Percentiles rank a stretch among this genome's conserved stretches.
These are phyloP conservation scores for Melipona quadrifasciata DNA, from an alignment of 1,140 invertebrate species.

Conservation along the genomic window DNA sequence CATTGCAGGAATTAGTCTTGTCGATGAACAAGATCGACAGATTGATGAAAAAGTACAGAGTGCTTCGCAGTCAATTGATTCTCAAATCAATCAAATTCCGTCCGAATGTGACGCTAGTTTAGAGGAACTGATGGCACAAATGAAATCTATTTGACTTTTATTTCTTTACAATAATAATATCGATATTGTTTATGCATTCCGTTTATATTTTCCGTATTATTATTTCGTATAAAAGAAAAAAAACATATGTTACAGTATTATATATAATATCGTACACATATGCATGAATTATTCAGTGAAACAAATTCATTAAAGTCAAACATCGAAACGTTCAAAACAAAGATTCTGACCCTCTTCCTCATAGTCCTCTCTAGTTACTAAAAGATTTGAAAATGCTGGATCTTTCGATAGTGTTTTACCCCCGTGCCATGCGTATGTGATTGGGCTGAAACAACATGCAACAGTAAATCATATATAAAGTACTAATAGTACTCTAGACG, in stretches of 20 bases:
- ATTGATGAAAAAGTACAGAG: slow-evolving; percentile 84
- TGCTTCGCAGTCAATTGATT: slow-evolving; percentile 69
- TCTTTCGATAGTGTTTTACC: slow-evolving; percentile 89
- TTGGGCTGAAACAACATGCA: slow-evolving; percentile 83
- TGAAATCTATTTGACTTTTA: slow-evolving; percentile 89
- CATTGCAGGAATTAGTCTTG: slow-evolving; percentile 85
- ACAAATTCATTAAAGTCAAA: slow-evolving; percentile 75
- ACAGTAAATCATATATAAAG: slow-evolving; percentile 8
- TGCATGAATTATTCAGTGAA: background rate
- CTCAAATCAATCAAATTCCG: slow-evolving; percentile 66
- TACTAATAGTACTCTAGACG: slow-evolving; percentile 8
- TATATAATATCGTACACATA: background rate
- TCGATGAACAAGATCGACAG: slow-evolving; percentile 85
- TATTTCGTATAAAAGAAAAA: background rate
- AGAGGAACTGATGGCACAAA: slow-evolving; percentile 94
- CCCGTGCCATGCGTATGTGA: slow-evolving; percentile 94
- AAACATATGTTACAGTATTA: background rate
- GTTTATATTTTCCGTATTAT: background rate
- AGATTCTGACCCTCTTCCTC: slow-evolving; percentile 91
- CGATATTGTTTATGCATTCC: slow-evolving; percentile 28
- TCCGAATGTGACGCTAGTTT: slow-evolving; percentile 84
- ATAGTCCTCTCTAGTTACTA: slow-evolving; percentile 92
- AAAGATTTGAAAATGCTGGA: slow-evolving; percentile 87
- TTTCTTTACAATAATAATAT: background rate
- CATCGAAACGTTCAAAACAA: slow-evolving; percentile 88